Base-by-base conservation (phyloP, 1,140 invertebrate species). In the Drosophila littoralis region DNA sequence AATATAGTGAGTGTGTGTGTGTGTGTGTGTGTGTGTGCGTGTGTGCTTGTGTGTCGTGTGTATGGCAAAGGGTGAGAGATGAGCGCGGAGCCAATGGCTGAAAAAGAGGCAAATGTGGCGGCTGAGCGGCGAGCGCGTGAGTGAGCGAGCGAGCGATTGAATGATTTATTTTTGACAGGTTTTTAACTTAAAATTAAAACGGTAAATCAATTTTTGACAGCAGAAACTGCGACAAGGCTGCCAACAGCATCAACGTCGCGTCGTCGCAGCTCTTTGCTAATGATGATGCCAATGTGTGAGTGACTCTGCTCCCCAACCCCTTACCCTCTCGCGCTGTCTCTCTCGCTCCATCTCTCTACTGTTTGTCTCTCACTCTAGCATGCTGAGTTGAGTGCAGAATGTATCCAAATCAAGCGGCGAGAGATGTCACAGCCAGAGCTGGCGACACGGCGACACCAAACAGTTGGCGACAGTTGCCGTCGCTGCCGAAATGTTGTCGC, bases 131-230 rank as follows among this genome's bases (percentile, higher is more conserved):
- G 35, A 42, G 54, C 32, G 58, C 75, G 57, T 57, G 68, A 64
- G 35, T 48, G 64, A 58, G 54, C 45, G 48, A 74, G 83, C 52
- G 71, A 86, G 75, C 82, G 90, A 91, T 91, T 91, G 90, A 91
- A 91, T 91, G 90, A 91, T 91, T 91, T 91, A 91, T 91, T 91
- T 91, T 91, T 91, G 90, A 91, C 90, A 91, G 90, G 80, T 91
- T 91, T 91, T 90, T 90, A 91, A 91, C 85, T 91, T 91, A 88
- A 91, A 91, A 91, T 91, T 91, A 91, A 91, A 91, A 90, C 90
- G 77, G 90, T 91, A 91, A 91, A 91, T 91, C 90, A 91, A 91
- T 75, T 91, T 90, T 88, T 91, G 90, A 91, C 90, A 91, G 90
- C 83, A 65, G 77, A 90, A 75, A 80, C 80, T 76, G 85, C 77